These are phyloP conservation scores for Andrena marginata DNA, from an alignment of 2,888 invertebrate genomes.

Conservation along the genomic window DNA sequence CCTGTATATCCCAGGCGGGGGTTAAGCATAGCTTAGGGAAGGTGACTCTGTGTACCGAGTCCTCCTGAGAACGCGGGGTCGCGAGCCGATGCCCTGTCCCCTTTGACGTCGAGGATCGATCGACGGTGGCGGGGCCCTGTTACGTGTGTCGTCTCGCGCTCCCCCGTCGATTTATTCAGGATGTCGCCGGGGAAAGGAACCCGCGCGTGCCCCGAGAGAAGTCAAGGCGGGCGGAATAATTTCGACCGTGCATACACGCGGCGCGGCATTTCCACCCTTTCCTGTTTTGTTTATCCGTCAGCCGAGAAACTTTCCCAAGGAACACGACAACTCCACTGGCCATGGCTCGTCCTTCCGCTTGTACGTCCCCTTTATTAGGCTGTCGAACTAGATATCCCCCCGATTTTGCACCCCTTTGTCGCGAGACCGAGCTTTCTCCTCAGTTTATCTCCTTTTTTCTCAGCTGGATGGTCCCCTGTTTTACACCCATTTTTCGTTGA, in stretches of 20 bases:
- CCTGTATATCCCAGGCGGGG: not conserved
- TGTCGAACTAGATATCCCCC: conserved; percentile 8
- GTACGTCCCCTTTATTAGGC: conserved; percentile 50
- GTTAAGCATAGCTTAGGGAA: conserved; percentile 2
- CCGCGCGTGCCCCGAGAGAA: conserved; percentile 17
- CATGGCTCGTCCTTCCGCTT: conserved; percentile 45
- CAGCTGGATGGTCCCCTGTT: not conserved
- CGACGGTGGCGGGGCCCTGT: conserved; percentile 12
- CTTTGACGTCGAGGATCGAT: conserved; percentile 56
- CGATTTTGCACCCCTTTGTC: conserved; percentile 16
- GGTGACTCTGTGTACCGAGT: conserved; percentile 29
- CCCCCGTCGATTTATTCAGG: conserved; percentile 52
- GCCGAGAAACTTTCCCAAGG: conserved; percentile 44
- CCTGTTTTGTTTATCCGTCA: conserved; percentile 46
- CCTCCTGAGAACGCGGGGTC: conserved; percentile 25
- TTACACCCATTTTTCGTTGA: too few relatives aligned
- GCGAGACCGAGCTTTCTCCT: not conserved
- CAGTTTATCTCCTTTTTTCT: not conserved
- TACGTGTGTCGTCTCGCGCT: conserved; percentile 24
- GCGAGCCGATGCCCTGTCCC: conserved; percentile 10
- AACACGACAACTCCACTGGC: conserved; percentile 40
- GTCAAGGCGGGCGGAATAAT: conserved; percentile 50
- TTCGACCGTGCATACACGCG: conserved; percentile 22
- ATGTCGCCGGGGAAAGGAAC: conserved; percentile 19
- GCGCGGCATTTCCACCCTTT: conserved; percentile 29